Base-by-base conservation (phyloP, 2,888 invertebrate genomes). In the Nymphalis urticae region DNA sequence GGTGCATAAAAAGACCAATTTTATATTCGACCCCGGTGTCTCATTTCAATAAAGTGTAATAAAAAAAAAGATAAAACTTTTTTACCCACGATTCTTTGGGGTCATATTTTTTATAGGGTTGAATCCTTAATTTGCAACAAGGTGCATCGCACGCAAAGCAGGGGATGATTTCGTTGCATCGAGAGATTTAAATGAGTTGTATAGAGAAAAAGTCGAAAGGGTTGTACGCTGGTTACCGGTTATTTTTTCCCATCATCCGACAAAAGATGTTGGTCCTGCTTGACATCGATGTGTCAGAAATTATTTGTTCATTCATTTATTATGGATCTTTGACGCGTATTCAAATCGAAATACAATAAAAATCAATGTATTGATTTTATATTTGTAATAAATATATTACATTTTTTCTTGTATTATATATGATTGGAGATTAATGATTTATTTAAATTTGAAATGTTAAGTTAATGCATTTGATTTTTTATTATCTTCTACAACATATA, bases 121-220 rank as follows among this genome's bases (percentile, higher is more conserved):
- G 88, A 86, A 90, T 90, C 88, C 88, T 89, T 92, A 92, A 92
- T 92, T 92, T 92, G 92, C 92, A 90, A 92, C 92, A 92, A 92
- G 92, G 92, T 92, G 92, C 91, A 92, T 89, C 85, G 72, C 81
- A 71, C 59, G 71, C 63, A 86, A 82, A 83, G 85, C 84, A 87
- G 86, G 88, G 90, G 85, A 82, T 86, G 83, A 56, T 71, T 56
- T 56, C 54, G 51, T 47, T 59, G 19, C 50, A 78, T 80, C 79
- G 80, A 82, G 80, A 81, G 87, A 89, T 90, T 89, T 85, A 88
- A 90, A 92, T 91, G 86, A 87, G 89, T 87, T 89, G 85, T 83
- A 85, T 88, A 86, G 83, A 80, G 79, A 89, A 88, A 88, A 87
- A 86, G 81, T 78, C 72, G 76, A 80, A 84, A 84, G 89, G 90